Conservation (phyloP, 2,888 invertebrate genomes). For the Tachina fera region DNA sequence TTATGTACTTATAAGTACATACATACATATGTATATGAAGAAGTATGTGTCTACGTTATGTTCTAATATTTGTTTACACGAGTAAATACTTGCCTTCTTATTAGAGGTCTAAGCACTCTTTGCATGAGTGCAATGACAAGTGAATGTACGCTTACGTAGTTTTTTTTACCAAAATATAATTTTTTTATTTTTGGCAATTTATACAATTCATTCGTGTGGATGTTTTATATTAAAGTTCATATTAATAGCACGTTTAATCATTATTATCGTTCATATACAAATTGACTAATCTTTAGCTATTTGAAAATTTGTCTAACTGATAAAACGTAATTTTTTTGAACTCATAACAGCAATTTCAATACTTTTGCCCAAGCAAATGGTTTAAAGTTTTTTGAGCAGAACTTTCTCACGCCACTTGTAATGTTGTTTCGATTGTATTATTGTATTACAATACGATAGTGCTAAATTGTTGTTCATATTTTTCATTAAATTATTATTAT, state of each 20-base stretch:
- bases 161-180: not conserved
- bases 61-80: slow-evolving; percentile 10
- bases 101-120: slow-evolving; percentile 55
- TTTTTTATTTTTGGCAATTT: slow-evolving; percentile 17
- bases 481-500: too few relatives aligned
- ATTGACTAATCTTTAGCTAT: too few relatives aligned
- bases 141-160: slow-evolving; percentile 50
- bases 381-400: too few relatives aligned
- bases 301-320: too few relatives aligned
- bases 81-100: slow-evolving; percentile 15
- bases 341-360: too few relatives aligned
- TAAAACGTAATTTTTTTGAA: too few relatives aligned
- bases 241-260: slow-evolving; percentile 1
- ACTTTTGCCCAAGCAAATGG: too few relatives aligned
- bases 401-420: too few relatives aligned
- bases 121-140: slow-evolving; percentile 37
- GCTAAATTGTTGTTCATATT: too few relatives aligned
- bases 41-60: not conserved
- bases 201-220: not conserved
- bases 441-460: too few relatives aligned
- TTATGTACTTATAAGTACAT: not conserved
- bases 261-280: too few relatives aligned
- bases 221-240: not conserved
- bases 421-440: too few relatives aligned
- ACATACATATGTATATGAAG: not conserved